Evolutionary conservation across 2,888 invertebrate genomes (phyloP), one percentile per base, ranked within the genome.

Genomic region (Horisme vitalbata): DNA sequence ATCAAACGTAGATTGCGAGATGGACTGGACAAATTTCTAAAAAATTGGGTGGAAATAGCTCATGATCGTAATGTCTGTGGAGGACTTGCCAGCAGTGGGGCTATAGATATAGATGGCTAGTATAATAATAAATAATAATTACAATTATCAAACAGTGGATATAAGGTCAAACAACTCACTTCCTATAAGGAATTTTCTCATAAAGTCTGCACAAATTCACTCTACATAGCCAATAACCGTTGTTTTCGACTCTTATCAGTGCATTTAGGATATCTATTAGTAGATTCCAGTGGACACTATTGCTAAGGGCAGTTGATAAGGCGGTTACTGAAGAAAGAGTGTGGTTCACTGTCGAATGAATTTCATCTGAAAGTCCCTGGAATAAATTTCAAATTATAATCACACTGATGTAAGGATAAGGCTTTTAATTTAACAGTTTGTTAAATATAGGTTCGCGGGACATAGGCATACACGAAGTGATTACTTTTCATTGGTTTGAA

Each of bases 161-260:
- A n/a, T 23, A 1, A 15, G 15, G 24, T 20, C 4, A 30, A 44
- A 12, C 14, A 12, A 68, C 83, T 76, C 26, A 90, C 89, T 72
- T 85, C 26, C 75, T 69, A 68, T 84, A 88, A 0, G 87, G 87
- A 46, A 89, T 43, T 28, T 69, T 82, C 55, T 86, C 84, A 53
- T 89, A 90, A 21, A 88, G 52, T 54, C 70, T 75, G 33, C 85
- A 87, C 3, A 81, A 59, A 55, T 88, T 85, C 57, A 96, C 94
- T 87, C 95, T 95, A 32, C 97, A 94, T 35, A 97, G 86, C 95
- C 97, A 97, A 77, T 97, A 97, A 0, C 94, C 92, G 76, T 96
- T 96, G 27, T 88, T 84, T 43, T 93, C 92, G 1, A 95, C 88
- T 14, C 83, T 78, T 6, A 94, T 91, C 4, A 96, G 79, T 11